Conservation (phyloP, 1,140 invertebrate species). For the Heliconius congener region DNA sequence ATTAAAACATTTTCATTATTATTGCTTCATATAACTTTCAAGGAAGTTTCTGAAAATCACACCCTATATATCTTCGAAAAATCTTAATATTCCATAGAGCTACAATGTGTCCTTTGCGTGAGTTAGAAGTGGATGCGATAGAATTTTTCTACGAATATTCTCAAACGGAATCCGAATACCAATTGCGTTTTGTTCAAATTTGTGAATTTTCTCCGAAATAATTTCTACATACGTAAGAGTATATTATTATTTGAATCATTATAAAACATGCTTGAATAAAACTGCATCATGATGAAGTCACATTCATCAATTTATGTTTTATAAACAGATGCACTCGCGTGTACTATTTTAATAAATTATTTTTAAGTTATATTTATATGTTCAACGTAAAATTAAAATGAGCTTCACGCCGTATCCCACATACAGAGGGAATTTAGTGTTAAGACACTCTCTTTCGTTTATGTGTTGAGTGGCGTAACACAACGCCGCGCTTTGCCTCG, state of each 20-base stretch:
- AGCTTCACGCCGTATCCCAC: no score
- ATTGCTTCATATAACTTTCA: not conserved
- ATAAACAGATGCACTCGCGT: no score
- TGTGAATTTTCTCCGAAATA: constrained; percentile 15
- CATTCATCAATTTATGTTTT: no score
- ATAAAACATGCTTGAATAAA: not conserved
- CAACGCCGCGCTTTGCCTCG: no score
- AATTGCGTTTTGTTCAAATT: constrained; percentile 19
- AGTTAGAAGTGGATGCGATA: constrained; percentile 20
- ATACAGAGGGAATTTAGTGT: no score
- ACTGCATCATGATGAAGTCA: no score
- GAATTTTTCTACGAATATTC: constrained; percentile 21
- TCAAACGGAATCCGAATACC: constrained; percentile 16
- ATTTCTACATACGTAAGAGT: not conserved
- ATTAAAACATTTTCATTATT: not conserved
- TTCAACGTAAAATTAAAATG: no score
- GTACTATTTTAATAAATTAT: no score
- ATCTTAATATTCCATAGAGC: constrained; percentile 9
- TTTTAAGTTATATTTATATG: no score
- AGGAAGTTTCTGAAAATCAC: not conserved
- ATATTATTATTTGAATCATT: no score
- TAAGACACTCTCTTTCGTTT: no score
- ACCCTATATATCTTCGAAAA: not conserved
- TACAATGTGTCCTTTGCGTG: constrained; percentile 17
- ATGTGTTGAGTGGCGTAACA: no score